These are phyloP conservation scores for Cromileptes altivelis DNA, from an alignment of 2,113 vertebrate genomes.

Conservation along the genomic window DNA sequence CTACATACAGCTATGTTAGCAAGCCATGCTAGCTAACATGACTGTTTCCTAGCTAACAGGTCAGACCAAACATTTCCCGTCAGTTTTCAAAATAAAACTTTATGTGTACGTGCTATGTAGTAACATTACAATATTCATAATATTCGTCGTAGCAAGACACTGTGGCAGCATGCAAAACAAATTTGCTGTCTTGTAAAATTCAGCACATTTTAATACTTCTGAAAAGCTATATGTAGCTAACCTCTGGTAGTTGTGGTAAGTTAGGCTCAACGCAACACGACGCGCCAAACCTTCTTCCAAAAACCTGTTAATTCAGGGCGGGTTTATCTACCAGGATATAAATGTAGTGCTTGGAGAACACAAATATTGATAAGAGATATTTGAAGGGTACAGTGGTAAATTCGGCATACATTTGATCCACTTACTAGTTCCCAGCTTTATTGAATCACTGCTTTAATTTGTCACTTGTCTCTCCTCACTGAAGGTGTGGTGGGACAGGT, in stretches of 20 bases:
- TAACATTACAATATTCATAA: no score
- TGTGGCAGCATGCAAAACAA: no score
- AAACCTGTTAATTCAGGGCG: not conserved
- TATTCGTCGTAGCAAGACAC: not conserved
- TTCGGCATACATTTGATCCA: not conserved
- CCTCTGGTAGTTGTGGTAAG: not conserved
- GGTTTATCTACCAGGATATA: not conserved
- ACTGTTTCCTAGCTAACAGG: not conserved
- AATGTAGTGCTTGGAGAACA: not conserved
- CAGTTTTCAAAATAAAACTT: conserved; percentile 13
- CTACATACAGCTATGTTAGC: not conserved
- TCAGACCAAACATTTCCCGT: not conserved
- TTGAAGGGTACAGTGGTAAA: not conserved
- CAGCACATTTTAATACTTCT: not conserved
- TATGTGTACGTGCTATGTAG: not conserved
- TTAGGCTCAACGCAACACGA: not conserved
- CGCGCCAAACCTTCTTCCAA: not conserved
- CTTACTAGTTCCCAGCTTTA: not conserved
- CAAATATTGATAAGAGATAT: not conserved
- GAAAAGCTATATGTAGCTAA: not conserved
- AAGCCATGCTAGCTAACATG: not conserved
- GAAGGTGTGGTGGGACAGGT: not conserved
- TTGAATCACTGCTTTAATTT: not conserved
- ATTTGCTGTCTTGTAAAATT: not conserved
- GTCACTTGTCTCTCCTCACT: not conserved